Percentiles rank a stretch among this genome's conserved stretches.
phyloP scores from a whole-genome alignment of 1,140 invertebrate species.

The Hetaerina americana region DNA sequence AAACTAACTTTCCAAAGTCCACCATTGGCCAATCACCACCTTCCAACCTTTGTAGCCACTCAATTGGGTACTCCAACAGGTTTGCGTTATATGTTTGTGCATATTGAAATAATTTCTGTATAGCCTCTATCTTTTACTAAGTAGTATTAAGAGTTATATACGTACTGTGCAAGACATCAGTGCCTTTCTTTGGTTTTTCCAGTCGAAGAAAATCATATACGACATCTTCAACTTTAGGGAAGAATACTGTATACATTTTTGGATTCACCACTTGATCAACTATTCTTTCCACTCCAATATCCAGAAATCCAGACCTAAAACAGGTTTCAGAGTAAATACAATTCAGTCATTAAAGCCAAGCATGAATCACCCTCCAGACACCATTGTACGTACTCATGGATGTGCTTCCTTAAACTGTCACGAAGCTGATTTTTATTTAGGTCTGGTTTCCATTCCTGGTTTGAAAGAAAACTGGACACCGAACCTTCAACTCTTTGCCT shows the following conservation, averaged over 20 bases:
- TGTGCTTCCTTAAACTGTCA: conserved; percentile 75
- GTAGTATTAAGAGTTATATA: background rate
- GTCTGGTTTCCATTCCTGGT: conserved; percentile 72
- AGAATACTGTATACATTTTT: conserved; percentile 69
- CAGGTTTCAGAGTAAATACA: no score
- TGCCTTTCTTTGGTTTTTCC: conserved; percentile 36
- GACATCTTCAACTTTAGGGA: conserved; percentile 79
- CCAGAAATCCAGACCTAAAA: conserved; percentile 63
- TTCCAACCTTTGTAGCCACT: no score
- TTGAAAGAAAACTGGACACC: conserved; percentile 64
- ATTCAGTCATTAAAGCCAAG: no score
- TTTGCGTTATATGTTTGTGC: no score
- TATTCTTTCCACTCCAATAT: conserved; percentile 78
- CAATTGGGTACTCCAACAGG: no score
- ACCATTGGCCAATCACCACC: no score
- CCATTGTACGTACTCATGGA: conserved; percentile 70
- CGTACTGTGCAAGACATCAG: background rate
- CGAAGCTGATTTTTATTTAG: conserved; percentile 86
- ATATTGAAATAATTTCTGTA: conserved; percentile 14
- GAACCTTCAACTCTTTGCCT: conserved; percentile 76
- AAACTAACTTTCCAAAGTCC: no score
- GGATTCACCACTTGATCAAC: conserved; percentile 92
- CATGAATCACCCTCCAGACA: no score
- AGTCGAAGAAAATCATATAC: conserved; percentile 80
- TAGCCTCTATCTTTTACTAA: background rate